Evolutionary conservation across 2,113 vertebrate species (phyloP).

Genomic region (Phaethornis superciliosus): DNA sequence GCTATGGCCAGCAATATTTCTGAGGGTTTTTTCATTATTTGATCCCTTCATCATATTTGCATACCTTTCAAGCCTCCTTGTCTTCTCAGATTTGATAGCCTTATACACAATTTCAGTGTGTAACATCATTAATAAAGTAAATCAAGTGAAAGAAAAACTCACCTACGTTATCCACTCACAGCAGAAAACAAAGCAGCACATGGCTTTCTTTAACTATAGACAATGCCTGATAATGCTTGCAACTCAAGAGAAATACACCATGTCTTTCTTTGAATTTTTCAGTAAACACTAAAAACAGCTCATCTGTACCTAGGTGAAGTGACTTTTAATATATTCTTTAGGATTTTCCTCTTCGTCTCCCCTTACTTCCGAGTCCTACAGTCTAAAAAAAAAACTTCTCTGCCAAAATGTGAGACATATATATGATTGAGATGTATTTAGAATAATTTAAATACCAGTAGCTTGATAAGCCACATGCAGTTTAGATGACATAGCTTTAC

Average conservation of each 20-base stretch:
- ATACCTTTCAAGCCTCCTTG: background rate
- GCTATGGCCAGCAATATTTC: background rate
- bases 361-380: background rate
- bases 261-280: background rate
- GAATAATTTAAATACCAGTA: background rate
- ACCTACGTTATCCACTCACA: background rate
- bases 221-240: background rate
- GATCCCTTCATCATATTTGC: background rate
- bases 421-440: background rate
- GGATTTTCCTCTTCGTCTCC: background rate
- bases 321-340: background rate
- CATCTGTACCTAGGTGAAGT: background rate
- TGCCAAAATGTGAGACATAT: background rate
- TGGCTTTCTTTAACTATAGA: background rate
- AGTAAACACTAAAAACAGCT: background rate
- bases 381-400: background rate
- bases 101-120: background rate
- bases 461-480: background rate
- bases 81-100: background rate
- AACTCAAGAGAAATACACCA: background rate
- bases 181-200: background rate
- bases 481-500: background rate
- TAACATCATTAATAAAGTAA: background rate
- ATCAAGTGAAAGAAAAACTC: background rate
- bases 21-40: background rate